Evolutionary conservation across 2,797 vertebrate species (phyloP), one percentile per base, ranked within the genome.

Genomic region (Molossus molossus): DNA sequence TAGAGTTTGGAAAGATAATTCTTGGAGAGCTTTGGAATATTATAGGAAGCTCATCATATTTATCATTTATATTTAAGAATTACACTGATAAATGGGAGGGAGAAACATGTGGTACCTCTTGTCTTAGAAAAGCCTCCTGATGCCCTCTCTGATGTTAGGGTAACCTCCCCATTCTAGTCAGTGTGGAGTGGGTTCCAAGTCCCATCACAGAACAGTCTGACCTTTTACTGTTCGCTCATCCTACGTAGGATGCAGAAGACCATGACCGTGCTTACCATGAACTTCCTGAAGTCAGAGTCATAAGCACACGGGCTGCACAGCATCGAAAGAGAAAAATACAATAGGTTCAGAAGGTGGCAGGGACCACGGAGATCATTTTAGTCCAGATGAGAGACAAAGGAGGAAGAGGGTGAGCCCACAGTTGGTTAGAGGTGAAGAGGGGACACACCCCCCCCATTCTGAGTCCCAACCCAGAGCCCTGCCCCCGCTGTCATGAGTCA

Each of bases 11-110:
- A 3, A 65, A 76, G 72, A 80, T 45, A 33, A 14, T 76, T 29
- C 21, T 58, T 80, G 37, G 45, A 65, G 81, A 58, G 40, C 17
- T 82, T 88, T 87, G 75, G 9, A 91, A 62, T 92, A 50, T 90
- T 85, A 72, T 55, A 25, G n/a, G 10, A 67, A 75, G 48, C 13
- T 79, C 20, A 33, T 75, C 25, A 29, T 79, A 65, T 87, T 93
- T 87, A 72, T 69, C 87, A 62, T 29, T 93, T 82, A 45, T 45
- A 85, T 27, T 81, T 50, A 60, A 53, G 60, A 55, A 72, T 72
- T 60, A 85, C 83, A 85, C 37, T 2, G 21, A 29, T 75, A 40
- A 33, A n/a, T 79, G 45, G 45, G 65, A 80, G 17, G 10, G 65
- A 40, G 62, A 73, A 94, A 55, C 13, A 53, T 69, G 29, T 8